Percentiles rank a stretch among this genome's conserved stretches.
Evolutionary conservation across 2,797 vertebrate genomes (phyloP).

Genomic region (Caiman crocodilus): DNA sequence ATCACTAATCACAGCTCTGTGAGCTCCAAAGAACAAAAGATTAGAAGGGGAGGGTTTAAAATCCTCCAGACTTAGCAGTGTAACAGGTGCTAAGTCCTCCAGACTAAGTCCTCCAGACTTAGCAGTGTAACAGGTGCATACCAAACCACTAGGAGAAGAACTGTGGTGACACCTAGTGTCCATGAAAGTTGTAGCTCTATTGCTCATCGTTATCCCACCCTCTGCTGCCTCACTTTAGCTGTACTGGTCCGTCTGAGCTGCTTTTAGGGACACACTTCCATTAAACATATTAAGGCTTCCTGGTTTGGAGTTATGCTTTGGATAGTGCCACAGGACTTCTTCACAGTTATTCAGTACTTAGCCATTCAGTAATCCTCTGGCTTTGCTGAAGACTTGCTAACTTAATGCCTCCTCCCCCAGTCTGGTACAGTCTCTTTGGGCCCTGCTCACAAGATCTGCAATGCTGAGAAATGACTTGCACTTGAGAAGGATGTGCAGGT

Average conservation of each 20-base stretch:
- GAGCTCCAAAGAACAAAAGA: conserved; percentile 32
- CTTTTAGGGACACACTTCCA: not conserved
- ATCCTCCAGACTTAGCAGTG: not conserved
- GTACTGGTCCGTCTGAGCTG: not conserved
- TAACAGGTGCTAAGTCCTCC: too few species aligned
- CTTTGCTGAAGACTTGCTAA: not conserved
- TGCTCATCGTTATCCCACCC: accelerated
- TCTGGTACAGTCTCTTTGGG: conserved; percentile 15
- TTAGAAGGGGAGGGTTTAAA: conserved; percentile 68
- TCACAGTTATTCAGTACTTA: not conserved
- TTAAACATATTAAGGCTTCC: not conserved
- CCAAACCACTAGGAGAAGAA: not conserved
- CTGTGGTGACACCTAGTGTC: conserved; percentile 72
- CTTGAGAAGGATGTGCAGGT: conserved; percentile 63
- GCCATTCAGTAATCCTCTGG: not conserved
- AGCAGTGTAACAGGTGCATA: not conserved
- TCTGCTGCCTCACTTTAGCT: not conserved
- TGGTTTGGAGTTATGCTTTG: not conserved
- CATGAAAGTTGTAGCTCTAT: not conserved
- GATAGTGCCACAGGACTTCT: not conserved
- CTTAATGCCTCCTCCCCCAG: not conserved
- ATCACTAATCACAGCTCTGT: conserved; percentile 10
- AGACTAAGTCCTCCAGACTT: conserved; percentile 27
- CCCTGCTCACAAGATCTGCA: conserved; percentile 38
- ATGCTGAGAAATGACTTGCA: conserved; percentile 51